Base-by-base conservation (phyloP, 1,140 invertebrate genomes). In the Hetaerina americana region DNA sequence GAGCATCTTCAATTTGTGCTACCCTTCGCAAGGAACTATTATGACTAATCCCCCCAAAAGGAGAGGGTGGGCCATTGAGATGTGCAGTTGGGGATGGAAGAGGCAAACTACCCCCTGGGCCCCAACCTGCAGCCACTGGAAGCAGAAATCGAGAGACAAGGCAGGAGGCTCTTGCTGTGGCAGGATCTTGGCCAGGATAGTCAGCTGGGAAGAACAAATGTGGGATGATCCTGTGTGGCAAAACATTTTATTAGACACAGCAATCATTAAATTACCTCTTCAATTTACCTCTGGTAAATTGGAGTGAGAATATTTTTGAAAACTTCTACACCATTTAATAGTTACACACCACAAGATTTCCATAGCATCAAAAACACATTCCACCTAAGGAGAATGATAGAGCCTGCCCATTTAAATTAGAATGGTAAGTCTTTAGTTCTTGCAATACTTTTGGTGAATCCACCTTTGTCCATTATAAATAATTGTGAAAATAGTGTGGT, bases 51-150 rank as follows among this genome's bases (percentile, higher is more conserved):
- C 75, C 40, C 67, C 76, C 76, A 71, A 78, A 81, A 6, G 80
- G 80, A 75, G 77, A 77, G 6, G 79, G 79, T 73, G 79, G 75
- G 72, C 76, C 69, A 28, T 70, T 71, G 25, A 74, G 70, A 22
- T 69, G 71, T 3, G 70, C 25, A 26, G 40, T n/a, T 18, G 40
- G 40, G 22, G 22, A 57, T 57, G 40, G 40, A 57, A 57, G 40
- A 10, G 40, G 40, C 22, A 57, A 57, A n/a, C 40, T 57, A 3
- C 40, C 40, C 2, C 40, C 40, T 18, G 40, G 40, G 15, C 40
- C 40, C 40, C 40, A 57, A 57, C 40, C 40, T 18, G 40, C 40
- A 57, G 40, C 15, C 15, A 57, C 27, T 15, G 69, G 69, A 15
- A 25, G n/a, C 10, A 40, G 69, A 29, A 49, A 29, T 27, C 12